Base-by-base conservation (phyloP, 2,797 vertebrate genomes). In the Hapalemur alaotrensis region DNA sequence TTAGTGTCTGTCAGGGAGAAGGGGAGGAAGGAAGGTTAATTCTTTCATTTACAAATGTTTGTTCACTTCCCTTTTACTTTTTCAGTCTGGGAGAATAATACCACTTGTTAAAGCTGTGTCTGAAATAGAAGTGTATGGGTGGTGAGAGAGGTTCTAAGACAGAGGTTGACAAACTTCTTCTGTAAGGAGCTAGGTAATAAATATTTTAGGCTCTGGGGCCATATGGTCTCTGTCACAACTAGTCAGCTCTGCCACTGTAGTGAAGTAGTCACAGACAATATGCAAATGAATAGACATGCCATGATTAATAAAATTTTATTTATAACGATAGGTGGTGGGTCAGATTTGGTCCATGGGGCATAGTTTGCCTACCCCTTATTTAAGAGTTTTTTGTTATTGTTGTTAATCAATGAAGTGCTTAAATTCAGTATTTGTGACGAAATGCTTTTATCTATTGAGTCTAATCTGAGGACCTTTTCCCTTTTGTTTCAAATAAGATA, bases 21-120 rank as follows among this genome's bases (percentile, higher is more conserved):
- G 32, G 23, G 20, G 5, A 79, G 46, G 12, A 65, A 96, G 54
- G 17, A 67, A 73, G 61, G 57, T 82, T 94, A 92, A 87, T 86
- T 41, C 35, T 90, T 87, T 88, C 28, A 52, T 94, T 95, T 87
- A 46, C 18, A 75, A 83, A 85, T 85, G 63, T 90, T 95, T 95
- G 46, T 69, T 90, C n/a, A 92, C 7, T 61, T 90, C 12, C 59
- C 35, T 63, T 90, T 93, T 65, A 54, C 15, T 78, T 50, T 88
- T 83, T 81, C 46, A 46, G 61, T 81, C 30, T 41, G 70, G 32
- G 32, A 84, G 30, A 59, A 50, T 81, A 63, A 48, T 59, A 30
- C 23, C n/a, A 69, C 9, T 92, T 38, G 20, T 28, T 79, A 52
- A 38, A 97, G 17, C 46, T 25, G 43, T 75, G 6, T 82, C 23